Percentiles rank a stretch among this genome's conserved stretches.
Evolutionary conservation across 2,113 vertebrate genomes (phyloP).

Genomic region (Anguilla rostrata): DNA sequence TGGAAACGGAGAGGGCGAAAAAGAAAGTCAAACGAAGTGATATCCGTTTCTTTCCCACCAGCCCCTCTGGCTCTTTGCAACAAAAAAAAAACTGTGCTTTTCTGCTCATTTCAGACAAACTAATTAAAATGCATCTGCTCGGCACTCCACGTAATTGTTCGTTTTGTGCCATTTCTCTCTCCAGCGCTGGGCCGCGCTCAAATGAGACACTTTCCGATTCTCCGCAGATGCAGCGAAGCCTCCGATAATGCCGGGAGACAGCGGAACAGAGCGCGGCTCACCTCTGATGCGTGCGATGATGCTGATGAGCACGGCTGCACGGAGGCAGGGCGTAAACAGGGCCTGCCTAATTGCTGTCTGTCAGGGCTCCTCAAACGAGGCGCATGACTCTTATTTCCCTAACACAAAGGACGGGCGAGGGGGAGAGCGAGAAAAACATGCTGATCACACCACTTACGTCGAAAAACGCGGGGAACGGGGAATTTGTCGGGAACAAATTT

Average conservation of each 20-base stretch:
- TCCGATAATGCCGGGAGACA: background rate
- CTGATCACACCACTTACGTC: conserved; percentile 38
- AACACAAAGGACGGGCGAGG: conserved; percentile 24
- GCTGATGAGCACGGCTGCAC: conserved; percentile 5
- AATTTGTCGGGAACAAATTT: conserved; percentile 4
- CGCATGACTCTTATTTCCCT: conserved; percentile 22
- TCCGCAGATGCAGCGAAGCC: conserved; percentile 15
- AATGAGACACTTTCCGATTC: conserved; percentile 32
- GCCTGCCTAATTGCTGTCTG: conserved; percentile 42
- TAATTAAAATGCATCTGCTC: conserved; percentile 36
- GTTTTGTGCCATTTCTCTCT: conserved; percentile 20
- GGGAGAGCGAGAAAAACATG: conserved; percentile 31
- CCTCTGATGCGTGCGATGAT: background rate
- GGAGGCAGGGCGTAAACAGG: conserved; percentile 16
- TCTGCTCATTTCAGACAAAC: conserved; percentile 38
- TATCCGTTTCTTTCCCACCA: background rate
- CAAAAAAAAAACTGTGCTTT: background rate
- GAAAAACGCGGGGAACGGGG: background rate
- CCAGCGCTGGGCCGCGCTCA: conserved; percentile 1
- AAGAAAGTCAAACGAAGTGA: background rate
- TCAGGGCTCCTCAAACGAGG: conserved; percentile 28
- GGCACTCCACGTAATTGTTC: conserved; percentile 18
- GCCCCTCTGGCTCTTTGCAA: background rate
- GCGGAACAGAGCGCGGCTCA: background rate
- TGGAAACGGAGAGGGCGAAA: background rate